Conservation (phyloP, 2,888 invertebrate genomes). For the Drosophila pseudotakahashii region DNA sequence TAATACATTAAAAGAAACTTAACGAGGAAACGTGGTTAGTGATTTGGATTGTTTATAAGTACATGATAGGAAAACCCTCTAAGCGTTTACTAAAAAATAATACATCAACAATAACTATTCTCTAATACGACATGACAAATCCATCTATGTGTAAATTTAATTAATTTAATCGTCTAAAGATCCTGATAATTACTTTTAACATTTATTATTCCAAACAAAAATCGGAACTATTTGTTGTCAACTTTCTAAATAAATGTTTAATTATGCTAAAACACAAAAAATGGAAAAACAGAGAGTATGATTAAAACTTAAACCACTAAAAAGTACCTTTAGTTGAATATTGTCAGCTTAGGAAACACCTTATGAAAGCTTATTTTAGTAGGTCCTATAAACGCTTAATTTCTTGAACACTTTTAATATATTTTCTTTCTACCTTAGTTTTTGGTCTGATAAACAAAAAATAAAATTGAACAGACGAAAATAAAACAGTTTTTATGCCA, state of each 20-base stretch:
- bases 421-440: conserved; percentile 19
- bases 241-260: conserved; percentile 37
- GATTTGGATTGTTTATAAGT: conserved; percentile 79
- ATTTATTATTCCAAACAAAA: conserved; percentile 35
- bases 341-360: conserved; percentile 17
- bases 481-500: conserved; percentile 30
- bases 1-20: conserved; percentile 46
- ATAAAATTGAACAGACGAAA: conserved; percentile 3
- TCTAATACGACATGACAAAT: conserved; percentile 21
- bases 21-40: conserved; percentile 82
- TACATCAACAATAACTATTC: conserved; percentile 25
- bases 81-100: conserved; percentile 10
- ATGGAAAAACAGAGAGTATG: not conserved
- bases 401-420: conserved; percentile 8
- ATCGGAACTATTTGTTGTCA: conserved; percentile 38
- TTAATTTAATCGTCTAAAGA: conserved; percentile 53
- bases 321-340: conserved; percentile 28
- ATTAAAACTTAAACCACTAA: conserved; percentile 5
- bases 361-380: conserved; percentile 40
- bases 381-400: conserved; percentile 22
- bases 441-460: conserved; percentile 2
- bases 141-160: conserved; percentile 38
- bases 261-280: not conserved
- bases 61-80: conserved; percentile 45
- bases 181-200: conserved; percentile 13